These are phyloP conservation scores for Pocillopora damicornis DNA, from an alignment of 64 coral and sea anemone species.

Conservation along the genomic window DNA sequence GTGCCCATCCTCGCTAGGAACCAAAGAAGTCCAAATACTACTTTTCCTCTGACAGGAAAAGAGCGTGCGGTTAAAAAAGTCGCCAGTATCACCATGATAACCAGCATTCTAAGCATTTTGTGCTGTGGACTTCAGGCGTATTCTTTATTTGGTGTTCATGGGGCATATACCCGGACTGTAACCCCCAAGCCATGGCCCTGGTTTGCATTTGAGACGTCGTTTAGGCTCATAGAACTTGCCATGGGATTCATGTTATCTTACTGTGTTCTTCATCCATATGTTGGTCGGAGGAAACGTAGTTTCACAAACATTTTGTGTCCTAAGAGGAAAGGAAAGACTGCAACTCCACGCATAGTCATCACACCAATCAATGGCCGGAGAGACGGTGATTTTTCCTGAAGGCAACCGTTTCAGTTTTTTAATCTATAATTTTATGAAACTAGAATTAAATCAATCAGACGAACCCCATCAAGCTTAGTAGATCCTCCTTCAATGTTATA, in stretches of 20 bases:
- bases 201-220: slow-evolving; percentile 58
- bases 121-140: slow-evolving; percentile 22
- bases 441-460: no score
- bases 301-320: neutral
- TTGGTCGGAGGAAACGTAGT: neutral
- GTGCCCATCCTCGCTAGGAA: neutral
- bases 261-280: slow-evolving; percentile 29
- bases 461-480: no score
- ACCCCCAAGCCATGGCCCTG: slow-evolving; percentile 62
- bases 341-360: neutral
- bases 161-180: neutral
- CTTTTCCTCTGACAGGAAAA: neutral
- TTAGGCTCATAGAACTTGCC: slow-evolving; percentile 49
- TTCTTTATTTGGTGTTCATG: slow-evolving; percentile 26
- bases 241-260: slow-evolving; percentile 44
- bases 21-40: neutral
- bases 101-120: slow-evolving; percentile 11
- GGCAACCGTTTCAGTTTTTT: neutral
- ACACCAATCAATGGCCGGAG: neutral
- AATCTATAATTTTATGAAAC: neutral
- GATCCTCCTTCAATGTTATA: no score
- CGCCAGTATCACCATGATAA: slow-evolving; percentile 7
- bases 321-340: neutral
- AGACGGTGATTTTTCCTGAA: neutral
- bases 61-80: slow-evolving; percentile 13